A percentile compares a stretch with the other conserved stretches of the same genome.
Conservation (phyloP, 2,113 vertebrate species). For the Halichoerus grypus region DNA sequence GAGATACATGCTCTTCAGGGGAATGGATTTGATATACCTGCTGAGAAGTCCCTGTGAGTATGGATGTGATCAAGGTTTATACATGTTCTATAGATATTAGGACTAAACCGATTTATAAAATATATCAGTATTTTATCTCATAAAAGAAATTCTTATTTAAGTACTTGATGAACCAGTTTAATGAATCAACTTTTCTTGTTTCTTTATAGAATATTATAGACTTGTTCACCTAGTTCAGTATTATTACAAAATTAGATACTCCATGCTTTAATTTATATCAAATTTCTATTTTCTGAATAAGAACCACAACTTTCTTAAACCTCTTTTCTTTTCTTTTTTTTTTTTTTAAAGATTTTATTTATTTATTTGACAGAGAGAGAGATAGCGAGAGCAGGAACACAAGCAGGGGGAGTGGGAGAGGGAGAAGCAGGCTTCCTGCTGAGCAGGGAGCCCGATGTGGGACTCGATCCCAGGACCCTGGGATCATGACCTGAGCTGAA, state of each 20-base stretch:
- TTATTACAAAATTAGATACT: not conserved
- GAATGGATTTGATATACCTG: not conserved
- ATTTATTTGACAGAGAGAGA: too few species aligned
- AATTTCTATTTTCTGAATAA: not conserved
- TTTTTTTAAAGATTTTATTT: too few species aligned
- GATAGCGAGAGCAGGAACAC: too few species aligned
- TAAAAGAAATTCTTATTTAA: slow-evolving; percentile 13
- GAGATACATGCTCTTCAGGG: not conserved
- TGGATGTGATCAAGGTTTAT: not conserved
- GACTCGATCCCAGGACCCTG: too few species aligned
- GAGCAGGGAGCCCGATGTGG: too few species aligned
- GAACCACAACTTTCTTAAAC: not conserved
- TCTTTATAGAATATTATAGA: not conserved
- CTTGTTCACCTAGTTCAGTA: not conserved
- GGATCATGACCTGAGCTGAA: too few species aligned
- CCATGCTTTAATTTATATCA: not conserved
- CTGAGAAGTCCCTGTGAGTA: not conserved
- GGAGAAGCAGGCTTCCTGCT: too few species aligned
- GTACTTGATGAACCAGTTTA: not conserved
- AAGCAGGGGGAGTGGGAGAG: too few species aligned
- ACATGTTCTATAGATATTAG: not conserved
- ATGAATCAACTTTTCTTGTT: not conserved
- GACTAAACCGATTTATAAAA: not conserved
- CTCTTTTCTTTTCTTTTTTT: not conserved
- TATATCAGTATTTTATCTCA: slow-evolving; percentile 24